phyloP scores from a whole-genome alignment of 2,113 vertebrate species.

The Xerus inauris region DNA sequence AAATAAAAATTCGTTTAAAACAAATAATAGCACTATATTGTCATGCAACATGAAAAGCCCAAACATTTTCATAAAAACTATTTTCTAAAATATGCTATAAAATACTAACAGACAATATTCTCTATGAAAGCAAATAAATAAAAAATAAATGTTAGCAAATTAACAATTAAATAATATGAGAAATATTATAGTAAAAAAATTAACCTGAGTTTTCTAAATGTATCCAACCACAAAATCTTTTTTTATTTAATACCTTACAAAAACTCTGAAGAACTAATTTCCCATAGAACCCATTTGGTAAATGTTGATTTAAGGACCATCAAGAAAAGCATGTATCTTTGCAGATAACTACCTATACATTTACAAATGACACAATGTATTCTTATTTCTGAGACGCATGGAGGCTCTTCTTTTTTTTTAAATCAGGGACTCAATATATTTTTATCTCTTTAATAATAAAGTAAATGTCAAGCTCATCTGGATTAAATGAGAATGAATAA shows the following conservation, averaged over 20 bases:
- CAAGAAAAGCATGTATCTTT: constrained; percentile 4
- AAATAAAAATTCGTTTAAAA: background rate
- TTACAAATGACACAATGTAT: background rate
- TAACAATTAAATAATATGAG: background rate
- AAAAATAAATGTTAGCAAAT: background rate
- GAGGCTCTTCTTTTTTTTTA: background rate
- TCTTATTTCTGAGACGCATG: background rate
- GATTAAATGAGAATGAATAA: constrained; percentile 54
- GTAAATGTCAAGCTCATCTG: constrained; percentile 48
- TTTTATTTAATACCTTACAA: background rate
- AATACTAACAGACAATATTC: background rate
- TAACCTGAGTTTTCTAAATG: constrained; percentile 21
- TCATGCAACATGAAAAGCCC: background rate
- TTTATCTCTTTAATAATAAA: constrained; percentile 58
- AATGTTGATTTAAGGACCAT: constrained; percentile 17
- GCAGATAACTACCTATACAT: background rate
- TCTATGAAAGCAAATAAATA: background rate
- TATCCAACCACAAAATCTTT: background rate
- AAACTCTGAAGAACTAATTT: background rate
- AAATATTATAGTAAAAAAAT: background rate
- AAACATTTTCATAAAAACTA: background rate
- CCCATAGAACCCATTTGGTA: background rate
- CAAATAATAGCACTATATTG: background rate
- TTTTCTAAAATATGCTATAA: background rate
- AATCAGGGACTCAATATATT: constrained; percentile 19